These are phyloP conservation scores for Chaetogeoica ovagalla DNA, from an alignment of 2,888 invertebrate species.

Conservation along the genomic window DNA sequence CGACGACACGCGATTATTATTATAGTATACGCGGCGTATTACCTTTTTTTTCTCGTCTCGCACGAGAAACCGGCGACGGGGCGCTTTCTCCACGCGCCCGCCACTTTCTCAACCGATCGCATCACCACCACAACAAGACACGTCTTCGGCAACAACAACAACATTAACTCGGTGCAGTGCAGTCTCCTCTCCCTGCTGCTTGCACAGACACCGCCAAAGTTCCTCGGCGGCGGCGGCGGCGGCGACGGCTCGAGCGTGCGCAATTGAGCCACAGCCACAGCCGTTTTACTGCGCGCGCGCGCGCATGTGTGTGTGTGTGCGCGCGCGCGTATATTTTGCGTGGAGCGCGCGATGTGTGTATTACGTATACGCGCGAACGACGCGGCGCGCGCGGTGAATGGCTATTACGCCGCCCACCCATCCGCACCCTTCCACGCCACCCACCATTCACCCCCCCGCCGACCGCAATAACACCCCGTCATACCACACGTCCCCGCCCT, in stretches of 20 bases:
- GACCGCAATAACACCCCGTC: slow-evolving; percentile 30
- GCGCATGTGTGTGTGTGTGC: too few species aligned
- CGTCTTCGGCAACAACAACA: neutral
- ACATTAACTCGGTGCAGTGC: too few species aligned
- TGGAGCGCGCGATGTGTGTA: neutral
- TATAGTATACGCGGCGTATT: too few species aligned
- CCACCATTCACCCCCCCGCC: slow-evolving; percentile 3
- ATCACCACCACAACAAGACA: too few species aligned
- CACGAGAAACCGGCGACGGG: too few species aligned
- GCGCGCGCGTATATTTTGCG: too few species aligned
- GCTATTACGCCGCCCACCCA: slow-evolving; percentile 47
- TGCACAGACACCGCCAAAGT: neutral
- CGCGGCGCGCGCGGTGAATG: slow-evolving; percentile 39
- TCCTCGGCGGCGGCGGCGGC: neutral
- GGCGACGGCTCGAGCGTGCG: slow-evolving; percentile 11
- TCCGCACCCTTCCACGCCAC: slow-evolving; percentile 7
- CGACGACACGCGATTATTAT: too few species aligned
- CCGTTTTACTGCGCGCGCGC: too few species aligned
- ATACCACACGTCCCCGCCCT: neutral
- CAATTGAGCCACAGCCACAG: neutral
- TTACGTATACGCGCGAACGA: neutral
- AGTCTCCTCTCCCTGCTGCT: too few species aligned
- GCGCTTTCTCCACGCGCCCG: too few species aligned
- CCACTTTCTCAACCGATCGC: too few species aligned
- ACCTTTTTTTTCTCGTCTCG: too few species aligned